Evolutionary conservation across 2,888 invertebrate species (phyloP), one percentile per base, ranked within the genome.

Genomic region (Morinoia aosen): DNA sequence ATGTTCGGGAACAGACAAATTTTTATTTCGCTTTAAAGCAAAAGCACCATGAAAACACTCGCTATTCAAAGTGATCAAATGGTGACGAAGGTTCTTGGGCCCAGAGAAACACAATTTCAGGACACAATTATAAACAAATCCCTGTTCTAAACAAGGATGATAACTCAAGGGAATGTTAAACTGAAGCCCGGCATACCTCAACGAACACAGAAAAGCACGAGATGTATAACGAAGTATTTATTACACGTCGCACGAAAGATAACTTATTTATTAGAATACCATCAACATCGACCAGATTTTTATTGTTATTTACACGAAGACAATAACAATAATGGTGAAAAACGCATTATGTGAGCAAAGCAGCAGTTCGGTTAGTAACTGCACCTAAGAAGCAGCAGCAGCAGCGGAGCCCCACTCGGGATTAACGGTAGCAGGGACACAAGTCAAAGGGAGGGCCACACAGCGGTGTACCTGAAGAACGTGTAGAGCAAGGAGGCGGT

Each of bases 401-500:
- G 48, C 3, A 48, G 48, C 5, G 5, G 76, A 76, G 61, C 14
- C 33, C 76, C 19, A 76, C 76, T 76, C 25, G 25, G 25, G 25
- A 33, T 33, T 76, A 33, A 25, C 25, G 76, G 61, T 19, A 61
- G 61, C 61, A 61, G 25, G 33, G 76, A 76, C 76, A 12, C 76
- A 76, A 76, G 10, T 76, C 7, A 16, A 61, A 61, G 16, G 25
- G 76, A 76, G 76, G 76, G 76, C 76, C 76, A 76, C 76, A 76
- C 61, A 61, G 61, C 57, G 64, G 12, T 61, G 61, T 96, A 96
- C 96, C 96, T 96, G 96, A 96, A 96, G 91, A 95, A 95, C 25
- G 95, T 95, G 96, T 96, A 96, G 94, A 96, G 95, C 48, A 95
- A 90, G 88, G 95, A 95, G 57, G 96, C 96, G 57, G 88, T 90